A percentile compares a stretch with the other conserved stretches of the same genome.
These are phyloP conservation scores for Ptychochromis oligacanthus DNA, from an alignment of 2,113 vertebrate genomes.

Conservation along the genomic window DNA sequence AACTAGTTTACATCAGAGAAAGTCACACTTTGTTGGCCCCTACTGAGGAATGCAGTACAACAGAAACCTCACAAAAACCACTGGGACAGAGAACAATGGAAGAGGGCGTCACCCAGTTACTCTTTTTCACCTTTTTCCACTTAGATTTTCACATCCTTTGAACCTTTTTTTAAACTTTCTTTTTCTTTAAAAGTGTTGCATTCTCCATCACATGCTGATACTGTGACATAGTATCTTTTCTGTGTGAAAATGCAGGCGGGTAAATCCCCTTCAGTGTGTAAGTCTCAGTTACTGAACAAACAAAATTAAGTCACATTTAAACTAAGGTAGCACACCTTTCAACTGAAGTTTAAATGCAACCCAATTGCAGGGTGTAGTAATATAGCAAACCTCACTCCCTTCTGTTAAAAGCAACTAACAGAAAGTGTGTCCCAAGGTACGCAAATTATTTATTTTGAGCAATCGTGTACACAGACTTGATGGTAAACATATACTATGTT, in stretches of 20 bases:
- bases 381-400: background rate
- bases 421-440: no score
- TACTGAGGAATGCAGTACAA: no score
- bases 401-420: background rate
- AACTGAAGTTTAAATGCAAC: background rate
- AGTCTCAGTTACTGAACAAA: background rate
- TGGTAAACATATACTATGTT: background rate
- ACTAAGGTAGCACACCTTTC: background rate
- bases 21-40: background rate
- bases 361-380: background rate
- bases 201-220: background rate
- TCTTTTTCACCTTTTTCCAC: background rate
- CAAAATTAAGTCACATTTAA: background rate
- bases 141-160: background rate
- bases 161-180: background rate
- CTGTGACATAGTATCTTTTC: background rate
- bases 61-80: background rate
- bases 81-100: background rate
- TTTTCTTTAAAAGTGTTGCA: background rate
- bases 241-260: background rate
- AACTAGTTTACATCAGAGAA: background rate
- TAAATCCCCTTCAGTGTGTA: conserved; percentile 4
- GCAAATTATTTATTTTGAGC: background rate
- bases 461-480: background rate
- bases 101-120: background rate